Conservation (phyloP, 2,888 invertebrate genomes). For the Nemurella pictetii region DNA sequence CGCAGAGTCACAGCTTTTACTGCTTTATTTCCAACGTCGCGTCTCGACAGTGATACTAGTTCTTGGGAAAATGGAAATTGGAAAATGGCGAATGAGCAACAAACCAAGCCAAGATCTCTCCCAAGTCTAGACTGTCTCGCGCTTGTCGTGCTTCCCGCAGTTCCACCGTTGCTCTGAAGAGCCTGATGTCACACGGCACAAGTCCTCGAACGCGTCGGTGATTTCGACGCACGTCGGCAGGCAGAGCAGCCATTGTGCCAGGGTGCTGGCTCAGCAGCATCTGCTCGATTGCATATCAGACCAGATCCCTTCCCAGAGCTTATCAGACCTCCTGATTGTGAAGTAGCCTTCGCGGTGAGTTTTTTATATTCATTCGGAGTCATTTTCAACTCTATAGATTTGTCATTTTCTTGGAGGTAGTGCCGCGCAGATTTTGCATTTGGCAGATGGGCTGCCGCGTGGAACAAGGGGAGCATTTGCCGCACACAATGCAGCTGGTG, state of each 20-base stretch:
- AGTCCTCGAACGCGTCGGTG: neutral
- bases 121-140: neutral
- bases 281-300: conserved; percentile 25
- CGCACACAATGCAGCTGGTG: conserved; percentile 41
- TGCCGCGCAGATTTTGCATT: too few relatives aligned
- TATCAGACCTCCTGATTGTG: neutral
- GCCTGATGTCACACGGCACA: neutral
- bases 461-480: conserved; percentile 45
- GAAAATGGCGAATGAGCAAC: neutral
- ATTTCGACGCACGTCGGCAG: neutral
- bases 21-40: neutral
- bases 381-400: neutral
- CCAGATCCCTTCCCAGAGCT: conserved; percentile 9
- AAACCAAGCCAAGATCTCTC: neutral
- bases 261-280: neutral
- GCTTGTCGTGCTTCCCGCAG: neutral
- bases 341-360: neutral
- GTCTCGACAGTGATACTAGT: neutral
- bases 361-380: too few relatives aligned
- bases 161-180: neutral
- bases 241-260: neutral
- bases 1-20: conserved; percentile 6
- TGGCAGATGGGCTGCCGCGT: conserved; percentile 44
- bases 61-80: neutral
- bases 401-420: conserved; percentile 23